phyloP scores from a whole-genome alignment of 2,888 invertebrate genomes.

The Ischnus inquisitorius region DNA sequence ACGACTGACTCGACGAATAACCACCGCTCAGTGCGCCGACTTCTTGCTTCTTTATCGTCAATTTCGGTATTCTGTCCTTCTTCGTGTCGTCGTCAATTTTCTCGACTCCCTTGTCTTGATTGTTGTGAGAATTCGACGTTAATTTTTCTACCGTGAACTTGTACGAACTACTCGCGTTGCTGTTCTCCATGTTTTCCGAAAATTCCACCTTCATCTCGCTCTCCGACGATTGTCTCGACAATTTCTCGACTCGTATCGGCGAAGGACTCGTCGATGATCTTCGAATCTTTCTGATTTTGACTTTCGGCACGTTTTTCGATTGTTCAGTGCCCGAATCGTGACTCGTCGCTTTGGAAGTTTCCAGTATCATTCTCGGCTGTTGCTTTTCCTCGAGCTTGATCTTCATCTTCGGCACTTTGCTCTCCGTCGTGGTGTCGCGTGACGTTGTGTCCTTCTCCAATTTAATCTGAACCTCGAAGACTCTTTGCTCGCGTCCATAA shows the following conservation, averaged over 20 bases:
- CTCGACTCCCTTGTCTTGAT: constrained; percentile 37
- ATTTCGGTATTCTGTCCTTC: constrained; percentile 73
- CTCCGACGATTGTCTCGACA: constrained; percentile 57
- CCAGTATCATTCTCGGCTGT: constrained; percentile 74
- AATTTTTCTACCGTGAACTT: constrained; percentile 59
- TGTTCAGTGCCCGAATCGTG: constrained; percentile 55
- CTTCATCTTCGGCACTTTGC: constrained; percentile 79
- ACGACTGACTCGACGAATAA: constrained; percentile 35
- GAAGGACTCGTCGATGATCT: constrained; percentile 56
- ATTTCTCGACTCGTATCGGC: constrained; percentile 50
- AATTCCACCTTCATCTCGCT: constrained; percentile 25
- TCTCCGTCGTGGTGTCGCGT: constrained; percentile 47
- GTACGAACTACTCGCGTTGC: constrained; percentile 40
- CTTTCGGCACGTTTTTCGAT: constrained; percentile 75
- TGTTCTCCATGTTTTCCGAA: constrained; percentile 42
- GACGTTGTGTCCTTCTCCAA: constrained; percentile 70
- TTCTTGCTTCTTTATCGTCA: constrained; percentile 76
- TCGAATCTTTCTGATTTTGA: constrained; percentile 78
- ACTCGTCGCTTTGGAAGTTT: constrained; percentile 66
- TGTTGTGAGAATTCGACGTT: constrained; percentile 17
- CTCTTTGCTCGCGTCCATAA: constrained; percentile 66
- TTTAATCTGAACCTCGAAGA: constrained; percentile 70
- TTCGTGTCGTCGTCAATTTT: constrained; percentile 45
- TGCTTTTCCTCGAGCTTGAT: constrained; percentile 78
- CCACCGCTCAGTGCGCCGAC: constrained; percentile 13